phyloP scores from a whole-genome alignment of 2,797 vertebrate genomes.

The Eurystomus glaucurus region DNA sequence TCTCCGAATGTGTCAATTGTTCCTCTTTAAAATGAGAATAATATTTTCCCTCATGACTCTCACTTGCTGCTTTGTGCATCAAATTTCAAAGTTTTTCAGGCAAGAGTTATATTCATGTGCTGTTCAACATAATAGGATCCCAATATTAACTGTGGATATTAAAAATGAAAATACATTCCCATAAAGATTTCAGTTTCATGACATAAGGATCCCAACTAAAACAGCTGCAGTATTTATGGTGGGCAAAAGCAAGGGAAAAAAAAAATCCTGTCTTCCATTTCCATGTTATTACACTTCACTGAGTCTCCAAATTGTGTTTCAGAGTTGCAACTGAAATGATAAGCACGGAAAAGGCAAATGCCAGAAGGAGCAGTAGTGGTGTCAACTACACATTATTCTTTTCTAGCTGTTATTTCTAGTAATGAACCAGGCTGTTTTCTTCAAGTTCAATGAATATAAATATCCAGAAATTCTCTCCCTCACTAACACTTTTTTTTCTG shows the following conservation, averaged over 20 bases:
- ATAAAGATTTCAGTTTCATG: not conserved
- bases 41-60: not conserved
- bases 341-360: conserved; percentile 17
- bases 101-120: not conserved
- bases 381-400: conserved; percentile 41
- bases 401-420: conserved; percentile 49
- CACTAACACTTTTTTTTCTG: not conserved
- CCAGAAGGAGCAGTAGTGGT: not conserved
- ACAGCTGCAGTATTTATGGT: not conserved
- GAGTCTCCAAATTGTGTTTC: conserved; percentile 57
- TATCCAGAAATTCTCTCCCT: not conserved
- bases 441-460: conserved; percentile 42
- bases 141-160: not conserved
- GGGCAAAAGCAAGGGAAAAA: not conserved
- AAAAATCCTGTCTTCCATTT: conserved; percentile 40
- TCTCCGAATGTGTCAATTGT: not conserved
- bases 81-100: not conserved
- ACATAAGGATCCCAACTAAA: not conserved
- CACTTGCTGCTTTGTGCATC: conserved; percentile 2
- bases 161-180: not conserved
- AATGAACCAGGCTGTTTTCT: conserved; percentile 22
- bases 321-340: conserved; percentile 44
- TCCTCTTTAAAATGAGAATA: not conserved
- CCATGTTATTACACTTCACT: conserved; percentile 54
- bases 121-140: not conserved